These are phyloP conservation scores for Drosophila bocqueti DNA, from an alignment of 1,140 invertebrate species.

Conservation along the genomic window DNA sequence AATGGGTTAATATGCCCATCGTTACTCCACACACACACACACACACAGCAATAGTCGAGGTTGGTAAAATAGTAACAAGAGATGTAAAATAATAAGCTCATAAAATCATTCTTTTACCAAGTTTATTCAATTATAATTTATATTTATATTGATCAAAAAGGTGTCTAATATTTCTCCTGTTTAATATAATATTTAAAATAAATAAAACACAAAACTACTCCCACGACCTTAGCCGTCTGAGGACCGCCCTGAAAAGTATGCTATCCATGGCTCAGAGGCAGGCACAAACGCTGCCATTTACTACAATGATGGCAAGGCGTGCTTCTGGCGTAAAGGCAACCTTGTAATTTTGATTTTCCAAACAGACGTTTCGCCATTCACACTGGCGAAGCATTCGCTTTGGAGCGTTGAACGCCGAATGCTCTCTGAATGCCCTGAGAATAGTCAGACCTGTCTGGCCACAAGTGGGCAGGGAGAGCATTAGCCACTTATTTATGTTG, in stretches of 20 bases:
- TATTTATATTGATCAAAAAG: not conserved
- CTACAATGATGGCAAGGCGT: constrained; percentile 18
- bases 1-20: constrained; percentile 41
- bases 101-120: not conserved
- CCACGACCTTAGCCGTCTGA: not conserved
- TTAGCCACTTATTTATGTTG: constrained; percentile 53
- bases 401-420: constrained; percentile 14
- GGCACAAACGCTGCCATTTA: constrained; percentile 11
- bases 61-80: not conserved
- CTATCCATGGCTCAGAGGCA: constrained; percentile 15
- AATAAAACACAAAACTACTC: not conserved
- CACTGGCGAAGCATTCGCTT: constrained; percentile 14
- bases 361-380: constrained; percentile 3
- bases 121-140: too few species aligned
- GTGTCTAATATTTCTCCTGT: not conserved
- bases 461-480: constrained; percentile 14
- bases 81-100: not conserved
- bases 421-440: not conserved
- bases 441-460: constrained; percentile 32
- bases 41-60: not conserved
- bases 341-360: constrained; percentile 21
- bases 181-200: not conserved
- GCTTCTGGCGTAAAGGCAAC: constrained; percentile 26
- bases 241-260: constrained; percentile 18
- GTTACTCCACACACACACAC: not conserved